Evolutionary conservation across 2,888 invertebrate genomes (phyloP).

Genomic region (Lysandra bellargus): DNA sequence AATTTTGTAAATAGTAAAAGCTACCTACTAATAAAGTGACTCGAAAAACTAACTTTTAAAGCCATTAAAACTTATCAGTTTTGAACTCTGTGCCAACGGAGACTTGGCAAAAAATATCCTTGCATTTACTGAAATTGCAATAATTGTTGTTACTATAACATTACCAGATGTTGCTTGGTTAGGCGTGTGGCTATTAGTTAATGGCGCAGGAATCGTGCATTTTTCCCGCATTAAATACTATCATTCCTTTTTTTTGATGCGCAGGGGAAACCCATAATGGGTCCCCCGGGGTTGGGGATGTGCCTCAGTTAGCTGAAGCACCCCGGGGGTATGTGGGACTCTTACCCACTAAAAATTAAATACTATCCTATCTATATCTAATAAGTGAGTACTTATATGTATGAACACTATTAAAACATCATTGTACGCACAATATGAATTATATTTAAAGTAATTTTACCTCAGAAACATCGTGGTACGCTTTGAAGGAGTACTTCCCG

Average conservation of each 20-base stretch:
- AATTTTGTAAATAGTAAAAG: not conserved
- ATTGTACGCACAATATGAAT: not conserved
- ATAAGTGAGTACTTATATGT: not conserved
- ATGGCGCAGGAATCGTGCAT: not conserved
- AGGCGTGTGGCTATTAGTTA: not conserved
- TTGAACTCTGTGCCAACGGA: not conserved
- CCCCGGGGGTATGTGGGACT: too few relatives aligned
- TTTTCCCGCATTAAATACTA: not conserved
- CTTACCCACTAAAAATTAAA: too few relatives aligned
- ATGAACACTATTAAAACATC: too few relatives aligned
- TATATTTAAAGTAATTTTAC: conserved; percentile 49
- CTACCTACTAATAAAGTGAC: not conserved
- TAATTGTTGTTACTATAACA: not conserved
- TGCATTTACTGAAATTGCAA: not conserved
- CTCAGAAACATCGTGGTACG: conserved; percentile 82
- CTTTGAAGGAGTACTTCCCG: conserved; percentile 78
- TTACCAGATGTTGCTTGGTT: not conserved
- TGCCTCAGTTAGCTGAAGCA: too few relatives aligned
- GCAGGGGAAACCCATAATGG: too few relatives aligned
- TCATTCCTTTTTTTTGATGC: too few relatives aligned
- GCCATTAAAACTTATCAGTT: conserved; percentile 10
- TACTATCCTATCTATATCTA: too few relatives aligned
- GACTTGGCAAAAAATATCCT: conserved; percentile 13
- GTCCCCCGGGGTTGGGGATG: too few relatives aligned
- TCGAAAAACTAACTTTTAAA: conserved; percentile 6